phyloP scores from a whole-genome alignment of 2,797 vertebrate species.

The Orientallactaga sibirica region DNA sequence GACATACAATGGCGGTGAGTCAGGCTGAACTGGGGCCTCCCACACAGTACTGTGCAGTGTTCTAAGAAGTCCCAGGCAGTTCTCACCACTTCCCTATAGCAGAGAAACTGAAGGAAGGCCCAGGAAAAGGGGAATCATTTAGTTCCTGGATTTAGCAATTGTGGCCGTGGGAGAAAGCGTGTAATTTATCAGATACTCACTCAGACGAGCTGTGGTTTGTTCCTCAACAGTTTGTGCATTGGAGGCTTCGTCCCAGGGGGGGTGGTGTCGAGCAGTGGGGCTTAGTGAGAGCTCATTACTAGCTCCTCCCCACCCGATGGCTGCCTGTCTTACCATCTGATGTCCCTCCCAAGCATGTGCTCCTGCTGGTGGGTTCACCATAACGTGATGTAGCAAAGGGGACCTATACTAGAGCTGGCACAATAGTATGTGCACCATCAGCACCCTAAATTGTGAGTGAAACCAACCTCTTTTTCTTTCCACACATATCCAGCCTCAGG shows the following conservation, averaged over 20 bases:
- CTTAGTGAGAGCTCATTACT: too few relatives aligned
- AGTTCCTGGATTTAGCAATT: not conserved
- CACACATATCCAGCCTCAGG: not conserved
- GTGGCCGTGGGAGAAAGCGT: too few relatives aligned
- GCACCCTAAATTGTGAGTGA: not conserved
- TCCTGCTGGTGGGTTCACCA: not conserved
- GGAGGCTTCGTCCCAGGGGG: not conserved
- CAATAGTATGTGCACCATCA: not conserved
- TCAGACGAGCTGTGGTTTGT: too few relatives aligned
- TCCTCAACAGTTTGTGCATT: not conserved
- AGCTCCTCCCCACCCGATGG: not conserved
- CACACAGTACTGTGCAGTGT: not conserved
- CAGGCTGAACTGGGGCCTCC: not conserved
- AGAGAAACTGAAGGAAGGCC: not conserved
- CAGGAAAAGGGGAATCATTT: not conserved
- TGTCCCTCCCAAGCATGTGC: too few relatives aligned
- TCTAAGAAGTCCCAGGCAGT: not conserved
- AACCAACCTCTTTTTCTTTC: not conserved
- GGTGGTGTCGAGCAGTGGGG: not conserved
- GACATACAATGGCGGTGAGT: not conserved
- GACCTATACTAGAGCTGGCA: not conserved
- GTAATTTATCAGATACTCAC: too few relatives aligned
- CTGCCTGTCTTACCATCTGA: not conserved
- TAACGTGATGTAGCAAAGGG: not conserved
- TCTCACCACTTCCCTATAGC: not conserved